Evolutionary conservation across 1,140 invertebrate species (phyloP).

Genomic region (Solenopsis fugax): DNA sequence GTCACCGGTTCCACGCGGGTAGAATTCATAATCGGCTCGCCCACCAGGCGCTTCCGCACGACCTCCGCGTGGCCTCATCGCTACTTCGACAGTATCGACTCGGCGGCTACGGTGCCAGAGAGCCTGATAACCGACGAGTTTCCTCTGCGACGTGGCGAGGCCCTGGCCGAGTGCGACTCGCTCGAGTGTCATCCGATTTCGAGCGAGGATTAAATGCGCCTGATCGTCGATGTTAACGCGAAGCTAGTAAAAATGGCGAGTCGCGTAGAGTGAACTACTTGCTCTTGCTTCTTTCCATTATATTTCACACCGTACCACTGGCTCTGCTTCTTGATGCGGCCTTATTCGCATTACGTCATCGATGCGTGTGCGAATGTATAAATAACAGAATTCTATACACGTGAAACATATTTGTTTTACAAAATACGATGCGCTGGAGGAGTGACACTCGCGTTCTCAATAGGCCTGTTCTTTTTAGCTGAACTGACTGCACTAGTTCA

Average conservation of each 20-base stretch:
- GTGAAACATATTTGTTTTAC: not conserved
- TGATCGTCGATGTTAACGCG: constrained; percentile 1
- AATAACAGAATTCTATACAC: constrained; percentile 25
- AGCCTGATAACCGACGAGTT: constrained; percentile 84
- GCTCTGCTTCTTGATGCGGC: constrained; percentile 3
- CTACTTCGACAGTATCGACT: constrained; percentile 88
- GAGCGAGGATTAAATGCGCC: constrained; percentile 76
- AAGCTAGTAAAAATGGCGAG: constrained; percentile 7
- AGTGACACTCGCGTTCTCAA: constrained; percentile 35
- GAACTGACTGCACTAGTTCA: too few species aligned
- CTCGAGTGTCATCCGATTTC: constrained; percentile 85
- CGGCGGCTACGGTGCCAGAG: constrained; percentile 78
- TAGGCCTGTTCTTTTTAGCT: too few species aligned
- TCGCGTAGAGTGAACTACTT: constrained; percentile 22
- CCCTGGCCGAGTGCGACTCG: constrained; percentile 88
- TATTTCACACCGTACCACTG: constrained; percentile 16
- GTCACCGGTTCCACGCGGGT: constrained; percentile 82
- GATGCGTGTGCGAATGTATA: constrained; percentile 19
- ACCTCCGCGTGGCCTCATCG: constrained; percentile 78
- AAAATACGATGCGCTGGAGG: constrained; percentile 10
- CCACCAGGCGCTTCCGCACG: constrained; percentile 80
- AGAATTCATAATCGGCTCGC: constrained; percentile 84
- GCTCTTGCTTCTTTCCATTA: constrained; percentile 28
- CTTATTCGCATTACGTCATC: constrained; percentile 1
- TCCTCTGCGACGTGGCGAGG: constrained; percentile 84